Conservation (phyloP, 2,113 vertebrate species). For the Coracopsis vasa region DNA sequence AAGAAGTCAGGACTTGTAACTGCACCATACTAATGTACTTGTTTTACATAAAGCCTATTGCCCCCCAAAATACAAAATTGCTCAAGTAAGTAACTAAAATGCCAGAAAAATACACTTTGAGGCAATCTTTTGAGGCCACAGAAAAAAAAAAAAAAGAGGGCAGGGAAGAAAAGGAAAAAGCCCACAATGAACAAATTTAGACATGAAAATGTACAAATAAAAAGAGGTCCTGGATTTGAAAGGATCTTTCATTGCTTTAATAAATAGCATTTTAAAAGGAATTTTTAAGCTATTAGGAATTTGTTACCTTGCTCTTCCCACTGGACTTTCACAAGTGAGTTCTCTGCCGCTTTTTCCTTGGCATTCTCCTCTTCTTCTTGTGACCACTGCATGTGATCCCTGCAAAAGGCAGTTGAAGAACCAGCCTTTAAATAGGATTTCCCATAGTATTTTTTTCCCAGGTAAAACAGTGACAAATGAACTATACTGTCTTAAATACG, state of each 20-base stretch:
- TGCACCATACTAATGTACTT: background rate
- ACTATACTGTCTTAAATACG: background rate
- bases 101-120: background rate
- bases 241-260: background rate
- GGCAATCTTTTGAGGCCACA: background rate
- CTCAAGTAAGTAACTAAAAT: background rate
- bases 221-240: background rate
- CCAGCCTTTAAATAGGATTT: background rate
- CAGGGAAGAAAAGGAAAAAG: background rate
- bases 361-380: constrained; percentile 82
- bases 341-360: constrained; percentile 78
- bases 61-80: background rate
- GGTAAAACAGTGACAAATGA: background rate
- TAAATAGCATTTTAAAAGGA: background rate
- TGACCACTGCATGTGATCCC: constrained; percentile 93
- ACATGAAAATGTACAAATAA: background rate
- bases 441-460: background rate
- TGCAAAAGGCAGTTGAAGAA: constrained; percentile 58
- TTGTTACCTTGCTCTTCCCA: constrained; percentile 80
- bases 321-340: constrained; percentile 78
- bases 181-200: background rate
- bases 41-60: background rate
- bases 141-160: background rate
- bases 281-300: background rate
- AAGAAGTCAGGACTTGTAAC: background rate